Evolutionary conservation across 2,888 invertebrate species (phyloP).

Genomic region (Nemotelus nigrinus): DNA sequence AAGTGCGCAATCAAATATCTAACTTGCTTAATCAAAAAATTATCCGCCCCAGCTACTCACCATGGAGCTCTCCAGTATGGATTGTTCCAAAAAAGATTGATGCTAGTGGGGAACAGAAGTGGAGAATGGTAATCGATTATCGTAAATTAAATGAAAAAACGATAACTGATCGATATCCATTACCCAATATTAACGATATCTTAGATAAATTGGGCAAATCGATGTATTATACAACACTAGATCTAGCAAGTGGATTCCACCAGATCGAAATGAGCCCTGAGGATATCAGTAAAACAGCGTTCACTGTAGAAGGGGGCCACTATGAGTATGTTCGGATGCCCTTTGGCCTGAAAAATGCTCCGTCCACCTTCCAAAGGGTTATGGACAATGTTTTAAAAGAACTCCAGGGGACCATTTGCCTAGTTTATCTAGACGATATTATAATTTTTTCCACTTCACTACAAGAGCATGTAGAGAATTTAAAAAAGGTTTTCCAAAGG

Average conservation of each 20-base stretch:
- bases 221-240: background rate
- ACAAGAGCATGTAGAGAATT: too few relatives aligned
- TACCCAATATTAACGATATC: slow-evolving; percentile 24
- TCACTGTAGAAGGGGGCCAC: too few relatives aligned
- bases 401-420: too few relatives aligned
- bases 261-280: too few relatives aligned
- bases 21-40: slow-evolving; percentile 42
- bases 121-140: slow-evolving; percentile 18
- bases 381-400: too few relatives aligned
- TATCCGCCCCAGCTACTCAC: slow-evolving; percentile 9
- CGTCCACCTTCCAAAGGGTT: too few relatives aligned
- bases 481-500: too few relatives aligned
- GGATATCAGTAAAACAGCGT: too few relatives aligned
- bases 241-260: slow-evolving; percentile 14
- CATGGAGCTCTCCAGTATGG: slow-evolving; percentile 19
- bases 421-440: too few relatives aligned
- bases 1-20: slow-evolving; percentile 35
- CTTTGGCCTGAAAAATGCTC: too few relatives aligned
- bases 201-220: slow-evolving; percentile 16
- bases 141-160: slow-evolving; percentile 25
- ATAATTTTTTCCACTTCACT: too few relatives aligned
- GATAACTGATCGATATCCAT: background rate
- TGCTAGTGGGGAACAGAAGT: slow-evolving; percentile 4
- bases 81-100: slow-evolving; percentile 13
- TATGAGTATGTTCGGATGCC: too few relatives aligned